Evolutionary conservation across 2,113 vertebrate species (phyloP).

Genomic region (Callionymus lyra): DNA sequence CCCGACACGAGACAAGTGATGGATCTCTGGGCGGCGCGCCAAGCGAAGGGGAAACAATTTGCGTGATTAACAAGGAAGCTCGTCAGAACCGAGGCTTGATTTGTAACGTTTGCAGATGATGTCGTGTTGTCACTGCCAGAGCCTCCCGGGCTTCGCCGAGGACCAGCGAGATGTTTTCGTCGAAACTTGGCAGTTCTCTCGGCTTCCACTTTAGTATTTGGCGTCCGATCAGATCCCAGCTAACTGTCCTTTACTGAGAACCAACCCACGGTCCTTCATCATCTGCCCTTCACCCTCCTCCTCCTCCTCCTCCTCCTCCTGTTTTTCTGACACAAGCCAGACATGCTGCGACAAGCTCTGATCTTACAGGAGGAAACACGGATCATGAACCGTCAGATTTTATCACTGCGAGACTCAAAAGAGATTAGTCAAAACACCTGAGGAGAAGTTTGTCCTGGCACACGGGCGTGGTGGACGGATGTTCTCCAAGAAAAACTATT

Average conservation of each 20-base stretch:
- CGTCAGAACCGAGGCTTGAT: conserved; percentile 1
- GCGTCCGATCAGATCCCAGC: neutral
- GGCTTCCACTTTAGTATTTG: neutral
- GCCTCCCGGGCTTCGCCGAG: conserved; percentile 43
- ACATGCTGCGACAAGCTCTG: conserved; percentile 40
- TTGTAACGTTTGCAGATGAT: conserved; percentile 46
- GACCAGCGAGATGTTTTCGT: too few species aligned
- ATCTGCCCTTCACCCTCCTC: neutral
- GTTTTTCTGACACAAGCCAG: conserved; percentile 25
- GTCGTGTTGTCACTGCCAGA: conserved; percentile 43
- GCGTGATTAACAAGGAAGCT: conserved; percentile 45
- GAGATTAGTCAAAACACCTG: conserved; percentile 39
- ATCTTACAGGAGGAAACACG: conserved; percentile 36
- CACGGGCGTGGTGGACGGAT: conserved; percentile 32
- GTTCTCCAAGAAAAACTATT: neutral
- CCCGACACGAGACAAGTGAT: conserved; percentile 17
- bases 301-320: neutral
- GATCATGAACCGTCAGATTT: conserved; percentile 39
- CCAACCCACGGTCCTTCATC: neutral
- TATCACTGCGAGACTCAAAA: conserved; percentile 43
- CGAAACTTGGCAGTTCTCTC: neutral
- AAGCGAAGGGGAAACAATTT: conserved; percentile 46
- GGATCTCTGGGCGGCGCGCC: conserved; percentile 31
- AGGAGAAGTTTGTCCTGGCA: conserved; percentile 22
- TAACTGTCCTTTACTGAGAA: conserved; percentile 36